Percentiles rank a stretch among this genome's conserved stretches.
These are phyloP conservation scores for Phortica variegata DNA, from an alignment of 1,140 invertebrate genomes.

Conservation along the genomic window DNA sequence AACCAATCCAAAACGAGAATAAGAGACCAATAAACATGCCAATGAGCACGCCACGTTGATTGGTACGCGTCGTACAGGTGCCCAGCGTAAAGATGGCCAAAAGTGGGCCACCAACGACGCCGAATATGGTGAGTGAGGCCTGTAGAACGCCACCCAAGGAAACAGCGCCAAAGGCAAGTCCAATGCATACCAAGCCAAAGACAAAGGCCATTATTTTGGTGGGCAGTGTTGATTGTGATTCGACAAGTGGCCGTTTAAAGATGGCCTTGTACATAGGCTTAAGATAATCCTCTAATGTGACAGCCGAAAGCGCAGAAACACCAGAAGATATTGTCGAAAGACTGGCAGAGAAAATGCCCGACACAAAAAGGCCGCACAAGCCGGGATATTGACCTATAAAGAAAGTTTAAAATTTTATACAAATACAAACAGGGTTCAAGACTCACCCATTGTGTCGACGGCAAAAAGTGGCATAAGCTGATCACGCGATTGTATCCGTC, in stretches of 20 bases:
- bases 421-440: background rate
- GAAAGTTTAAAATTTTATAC: background rate
- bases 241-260: constrained; percentile 34
- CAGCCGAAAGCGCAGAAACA: constrained; percentile 79
- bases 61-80: constrained; percentile 68
- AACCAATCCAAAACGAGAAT: constrained; percentile 80
- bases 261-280: constrained; percentile 60
- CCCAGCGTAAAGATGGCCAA: constrained; percentile 78
- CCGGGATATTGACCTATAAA: constrained; percentile 64
- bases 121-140: constrained; percentile 76
- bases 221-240: constrained; percentile 53
- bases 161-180: constrained; percentile 69
- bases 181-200: constrained; percentile 71
- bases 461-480: constrained; percentile 76
- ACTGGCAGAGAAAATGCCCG: constrained; percentile 80
- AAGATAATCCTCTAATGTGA: constrained; percentile 81
- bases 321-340: constrained; percentile 83
- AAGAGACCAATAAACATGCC: constrained; percentile 69
- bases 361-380: constrained; percentile 79
- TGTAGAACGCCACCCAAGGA: constrained; percentile 72
- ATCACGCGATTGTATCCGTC: constrained; percentile 61
- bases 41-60: constrained; percentile 70
- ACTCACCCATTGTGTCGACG: constrained; percentile 68
- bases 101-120: constrained; percentile 77
- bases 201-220: constrained; percentile 68